phyloP scores from a whole-genome alignment of 2,113 vertebrate species.

The Collichthys lucidus region DNA sequence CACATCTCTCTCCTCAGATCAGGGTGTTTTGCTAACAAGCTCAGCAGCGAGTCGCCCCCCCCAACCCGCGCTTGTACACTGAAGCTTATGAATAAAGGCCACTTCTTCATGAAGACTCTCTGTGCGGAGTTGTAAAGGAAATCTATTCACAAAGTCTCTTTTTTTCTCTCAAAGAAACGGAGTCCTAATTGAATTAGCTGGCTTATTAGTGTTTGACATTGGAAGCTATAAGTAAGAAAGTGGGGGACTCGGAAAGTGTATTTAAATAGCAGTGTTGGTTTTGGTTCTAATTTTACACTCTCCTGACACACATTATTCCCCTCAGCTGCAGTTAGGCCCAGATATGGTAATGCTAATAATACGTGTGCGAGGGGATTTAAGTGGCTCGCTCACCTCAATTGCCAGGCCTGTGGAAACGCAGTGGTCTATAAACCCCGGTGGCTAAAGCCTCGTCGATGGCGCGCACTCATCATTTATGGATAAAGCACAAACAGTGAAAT shows the following conservation, averaged over 20 bases:
- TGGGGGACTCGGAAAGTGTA: conserved; percentile 68
- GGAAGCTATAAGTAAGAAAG: conserved; percentile 73
- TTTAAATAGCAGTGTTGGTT: conserved; percentile 72
- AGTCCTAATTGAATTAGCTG: conserved; percentile 81
- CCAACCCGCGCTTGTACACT: conserved; percentile 36
- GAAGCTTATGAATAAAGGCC: conserved; percentile 68
- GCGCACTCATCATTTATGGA: conserved; percentile 49
- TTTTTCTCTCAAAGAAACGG: conserved; percentile 66
- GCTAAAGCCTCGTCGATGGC: conserved; percentile 23
- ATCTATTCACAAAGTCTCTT: conserved; percentile 70
- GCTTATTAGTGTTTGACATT: conserved; percentile 78
- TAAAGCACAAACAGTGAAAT: conserved; percentile 38
- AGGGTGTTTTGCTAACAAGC: conserved; percentile 83
- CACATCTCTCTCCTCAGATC: conserved; percentile 79
- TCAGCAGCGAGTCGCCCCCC: conserved; percentile 64
- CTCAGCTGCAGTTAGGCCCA: conserved; percentile 74
- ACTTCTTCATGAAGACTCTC: conserved; percentile 72
- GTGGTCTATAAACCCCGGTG: conserved; percentile 25
- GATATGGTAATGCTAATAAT: conserved; percentile 76
- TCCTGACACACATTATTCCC: conserved; percentile 77
- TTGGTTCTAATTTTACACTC: conserved; percentile 80
- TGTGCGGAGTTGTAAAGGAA: conserved; percentile 67
- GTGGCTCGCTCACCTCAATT: conserved; percentile 63
- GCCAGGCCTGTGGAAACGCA: conserved; percentile 45
- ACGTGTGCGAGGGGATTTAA: conserved; percentile 63